Evolutionary conservation across 2,797 vertebrate species (phyloP).

Genomic region (Anas bahamensis): DNA sequence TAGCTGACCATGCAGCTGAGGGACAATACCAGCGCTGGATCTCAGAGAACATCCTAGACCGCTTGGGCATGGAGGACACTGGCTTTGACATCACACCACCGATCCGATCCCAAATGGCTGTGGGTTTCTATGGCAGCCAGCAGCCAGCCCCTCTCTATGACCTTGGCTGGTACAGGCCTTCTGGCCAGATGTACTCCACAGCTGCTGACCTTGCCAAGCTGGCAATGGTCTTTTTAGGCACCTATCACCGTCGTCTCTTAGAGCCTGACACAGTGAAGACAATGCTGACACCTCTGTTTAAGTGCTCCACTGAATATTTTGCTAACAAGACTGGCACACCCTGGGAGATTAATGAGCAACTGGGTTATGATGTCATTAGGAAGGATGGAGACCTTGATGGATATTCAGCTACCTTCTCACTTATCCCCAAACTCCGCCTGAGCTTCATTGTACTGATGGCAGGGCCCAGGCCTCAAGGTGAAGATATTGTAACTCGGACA

Average conservation of each 20-base stretch:
- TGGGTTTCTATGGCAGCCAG: constrained; percentile 89
- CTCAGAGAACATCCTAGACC: constrained; percentile 88
- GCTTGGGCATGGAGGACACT: constrained; percentile 93
- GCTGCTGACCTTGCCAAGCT: constrained; percentile 92
- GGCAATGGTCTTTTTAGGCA: constrained; percentile 88
- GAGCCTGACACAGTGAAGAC: constrained; percentile 89
- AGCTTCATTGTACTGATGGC: constrained; percentile 92
- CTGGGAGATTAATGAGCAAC: constrained; percentile 92
- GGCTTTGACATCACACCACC: constrained; percentile 87
- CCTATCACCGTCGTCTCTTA: constrained; percentile 85
- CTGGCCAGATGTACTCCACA: constrained; percentile 96
- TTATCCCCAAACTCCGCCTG: constrained; percentile 89
- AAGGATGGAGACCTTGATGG: constrained; percentile 96
- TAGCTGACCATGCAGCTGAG: constrained; percentile 84
- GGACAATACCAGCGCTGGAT: constrained; percentile 92
- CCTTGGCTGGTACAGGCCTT: constrained; percentile 95
- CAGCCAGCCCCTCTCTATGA: constrained; percentile 91
- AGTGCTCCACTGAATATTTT: constrained; percentile 90
- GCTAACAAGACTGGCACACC: constrained; percentile 93
- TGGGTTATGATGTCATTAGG: constrained; percentile 88
- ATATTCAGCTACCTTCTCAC: constrained; percentile 92
- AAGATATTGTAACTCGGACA: constrained; percentile 84
- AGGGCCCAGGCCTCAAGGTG: constrained; percentile 85
- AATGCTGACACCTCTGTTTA: constrained; percentile 90
- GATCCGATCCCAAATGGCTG: constrained; percentile 85